Evolutionary conservation across 2,888 invertebrate species (phyloP).

Genomic region (Xestia rhomboidea): DNA sequence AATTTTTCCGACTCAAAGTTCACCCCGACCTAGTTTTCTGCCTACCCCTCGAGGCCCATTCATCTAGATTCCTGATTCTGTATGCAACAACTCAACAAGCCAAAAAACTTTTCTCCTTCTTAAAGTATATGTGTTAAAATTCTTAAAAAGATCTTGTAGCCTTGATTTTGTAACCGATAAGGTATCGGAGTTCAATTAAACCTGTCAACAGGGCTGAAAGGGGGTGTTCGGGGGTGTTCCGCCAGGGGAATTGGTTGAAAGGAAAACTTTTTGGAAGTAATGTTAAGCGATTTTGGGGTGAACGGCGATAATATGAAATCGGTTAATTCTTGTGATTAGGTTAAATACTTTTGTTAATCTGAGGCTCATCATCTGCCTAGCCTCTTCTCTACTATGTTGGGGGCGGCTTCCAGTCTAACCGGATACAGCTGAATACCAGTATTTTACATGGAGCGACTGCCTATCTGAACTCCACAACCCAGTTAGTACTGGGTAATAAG

Average conservation of each 20-base stretch:
- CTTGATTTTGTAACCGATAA: conserved; percentile 65
- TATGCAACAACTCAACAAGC: neutral
- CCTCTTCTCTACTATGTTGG: too few species aligned
- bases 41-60: conserved; percentile 11
- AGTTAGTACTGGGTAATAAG: too few species aligned
- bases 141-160: conserved; percentile 21
- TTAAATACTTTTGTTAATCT: conserved; percentile 2
- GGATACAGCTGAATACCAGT: too few species aligned
- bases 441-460: too few species aligned
- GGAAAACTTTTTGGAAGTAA: conserved; percentile 36
- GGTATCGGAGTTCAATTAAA: conserved; percentile 74
- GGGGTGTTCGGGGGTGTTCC: conserved; percentile 43
- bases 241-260: conserved; percentile 29
- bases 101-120: conserved; percentile 21
- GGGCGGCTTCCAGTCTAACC: too few species aligned
- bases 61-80: conserved; percentile 18
- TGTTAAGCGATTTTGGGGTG: conserved; percentile 6
- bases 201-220: conserved; percentile 67
- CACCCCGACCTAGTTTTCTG: neutral
- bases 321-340: conserved; percentile 20
- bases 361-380: neutral
- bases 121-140: conserved; percentile 40
- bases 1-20: neutral
- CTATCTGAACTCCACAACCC: too few species aligned
- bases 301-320: conserved; percentile 32